Evolutionary conservation across 2,797 vertebrate species (phyloP).

Genomic region (Cynodonichthys magdalenae): DNA sequence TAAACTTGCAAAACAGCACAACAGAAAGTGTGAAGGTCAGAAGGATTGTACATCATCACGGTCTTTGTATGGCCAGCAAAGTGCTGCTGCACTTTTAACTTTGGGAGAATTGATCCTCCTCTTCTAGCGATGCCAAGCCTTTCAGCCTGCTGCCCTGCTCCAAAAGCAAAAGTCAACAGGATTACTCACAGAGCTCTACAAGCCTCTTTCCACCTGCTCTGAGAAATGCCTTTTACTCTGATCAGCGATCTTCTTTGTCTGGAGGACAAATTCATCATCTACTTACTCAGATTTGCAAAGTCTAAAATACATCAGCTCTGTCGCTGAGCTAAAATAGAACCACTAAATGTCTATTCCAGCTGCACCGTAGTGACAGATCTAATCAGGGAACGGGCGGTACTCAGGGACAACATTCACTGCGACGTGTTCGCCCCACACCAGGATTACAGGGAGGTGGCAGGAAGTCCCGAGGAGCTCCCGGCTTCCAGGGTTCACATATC

Average conservation of each 20-base stretch:
- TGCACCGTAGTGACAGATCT: slow-evolving; percentile 2
- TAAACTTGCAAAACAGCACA: slow-evolving; percentile 69
- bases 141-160: slow-evolving; percentile 53
- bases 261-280: slow-evolving; percentile 15
- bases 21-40: slow-evolving; percentile 75
- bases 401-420: slow-evolving; percentile 5
- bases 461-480: background rate
- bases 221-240: slow-evolving; percentile 21
- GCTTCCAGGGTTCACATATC: slow-evolving; percentile 21
- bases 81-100: slow-evolving; percentile 71
- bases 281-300: slow-evolving; percentile 16
- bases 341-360: background rate
- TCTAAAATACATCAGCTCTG: slow-evolving; percentile 10
- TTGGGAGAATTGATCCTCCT: slow-evolving; percentile 69
- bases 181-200: slow-evolving; percentile 49
- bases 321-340: background rate
- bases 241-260: slow-evolving; percentile 1
- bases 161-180: slow-evolving; percentile 54
- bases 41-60: slow-evolving; percentile 65
- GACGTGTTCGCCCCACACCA: background rate
- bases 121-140: slow-evolving; percentile 68
- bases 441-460: slow-evolving; percentile 2
- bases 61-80: slow-evolving; percentile 73
- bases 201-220: slow-evolving; percentile 36
- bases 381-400: background rate